phyloP scores from a whole-genome alignment of 1,140 invertebrate species.

The Gerris buenoi region DNA sequence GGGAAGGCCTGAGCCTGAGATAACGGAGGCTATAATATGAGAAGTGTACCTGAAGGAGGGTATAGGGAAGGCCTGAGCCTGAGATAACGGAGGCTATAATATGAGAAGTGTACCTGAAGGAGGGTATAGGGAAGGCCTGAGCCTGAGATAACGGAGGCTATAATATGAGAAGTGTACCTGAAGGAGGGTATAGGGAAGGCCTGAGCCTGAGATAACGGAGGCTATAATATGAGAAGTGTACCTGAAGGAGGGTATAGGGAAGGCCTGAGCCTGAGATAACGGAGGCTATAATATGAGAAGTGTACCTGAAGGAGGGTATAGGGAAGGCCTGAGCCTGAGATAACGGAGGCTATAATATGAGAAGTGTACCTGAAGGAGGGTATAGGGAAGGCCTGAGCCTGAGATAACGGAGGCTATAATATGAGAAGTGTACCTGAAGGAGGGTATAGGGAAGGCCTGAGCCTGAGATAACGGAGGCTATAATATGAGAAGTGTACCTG shows the following conservation, averaged over 20 bases:
- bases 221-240: too few species aligned
- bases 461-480: slow-evolving; percentile 15
- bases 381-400: slow-evolving; percentile 19
- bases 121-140: slow-evolving; percentile 20
- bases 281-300: too few species aligned
- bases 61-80: slow-evolving; percentile 19
- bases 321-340: slow-evolving; percentile 19
- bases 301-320: slow-evolving; percentile 19
- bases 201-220: slow-evolving; percentile 17
- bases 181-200: slow-evolving; percentile 19
- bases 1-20: slow-evolving; percentile 19
- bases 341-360: slow-evolving; percentile 13
- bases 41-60: slow-evolving; percentile 20
- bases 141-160: slow-evolving; percentile 15
- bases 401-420: slow-evolving; percentile 15
- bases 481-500: too few species aligned
- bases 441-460: slow-evolving; percentile 20
- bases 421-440: too few species aligned
- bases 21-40: slow-evolving; percentile 13
- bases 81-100: slow-evolving; percentile 15
- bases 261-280: slow-evolving; percentile 19
- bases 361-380: slow-evolving; percentile 20
- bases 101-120: too few species aligned
- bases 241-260: slow-evolving; percentile 19
- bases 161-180: too few species aligned